A percentile compares a stretch with the other conserved stretches of the same genome.
Conservation (phyloP, 2,888 invertebrate species). For the Fabriciana adippe region DNA sequence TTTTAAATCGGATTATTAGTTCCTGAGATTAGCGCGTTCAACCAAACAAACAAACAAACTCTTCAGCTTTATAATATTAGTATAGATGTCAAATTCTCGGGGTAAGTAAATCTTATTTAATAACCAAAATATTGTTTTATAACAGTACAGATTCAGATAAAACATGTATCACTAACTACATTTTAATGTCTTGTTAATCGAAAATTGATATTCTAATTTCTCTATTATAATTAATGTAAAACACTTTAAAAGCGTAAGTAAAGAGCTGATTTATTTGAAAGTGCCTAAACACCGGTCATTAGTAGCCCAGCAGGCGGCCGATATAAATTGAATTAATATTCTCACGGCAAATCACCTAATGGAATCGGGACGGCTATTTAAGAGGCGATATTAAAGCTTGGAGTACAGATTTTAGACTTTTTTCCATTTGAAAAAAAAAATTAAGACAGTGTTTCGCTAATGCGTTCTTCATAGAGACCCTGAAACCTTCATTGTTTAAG, state of each 20-base stretch:
- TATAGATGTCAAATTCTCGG: too few species aligned
- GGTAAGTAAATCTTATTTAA: too few species aligned
- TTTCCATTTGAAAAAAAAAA: background rate
- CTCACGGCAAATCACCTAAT: slow-evolving; percentile 39
- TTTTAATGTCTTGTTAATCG: slow-evolving; percentile 1
- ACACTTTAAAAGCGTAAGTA: slow-evolving; percentile 13
- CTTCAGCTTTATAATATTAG: too few species aligned
- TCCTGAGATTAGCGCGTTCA: too few species aligned
- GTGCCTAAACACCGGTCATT: slow-evolving; percentile 36
- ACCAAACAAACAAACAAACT: too few species aligned
- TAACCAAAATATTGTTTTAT: too few species aligned
- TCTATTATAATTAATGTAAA: slow-evolving; percentile 15
- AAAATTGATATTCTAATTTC: slow-evolving; percentile 12
- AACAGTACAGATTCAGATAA: too few species aligned
- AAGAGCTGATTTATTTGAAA: slow-evolving; percentile 28
- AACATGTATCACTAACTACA: too few species aligned
- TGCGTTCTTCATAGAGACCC: too few species aligned
- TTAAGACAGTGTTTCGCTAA: too few species aligned
- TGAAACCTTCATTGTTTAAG: too few species aligned
- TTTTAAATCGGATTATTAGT: too few species aligned
- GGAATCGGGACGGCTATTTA: slow-evolving; percentile 35
- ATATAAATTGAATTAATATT: slow-evolving; percentile 45
- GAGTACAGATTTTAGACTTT: slow-evolving; percentile 8
- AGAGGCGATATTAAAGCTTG: slow-evolving; percentile 27
- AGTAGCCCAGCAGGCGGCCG: slow-evolving; percentile 30